Conservation (phyloP, 2,797 vertebrate species). For the Lepilemur ruficaudatus region DNA sequence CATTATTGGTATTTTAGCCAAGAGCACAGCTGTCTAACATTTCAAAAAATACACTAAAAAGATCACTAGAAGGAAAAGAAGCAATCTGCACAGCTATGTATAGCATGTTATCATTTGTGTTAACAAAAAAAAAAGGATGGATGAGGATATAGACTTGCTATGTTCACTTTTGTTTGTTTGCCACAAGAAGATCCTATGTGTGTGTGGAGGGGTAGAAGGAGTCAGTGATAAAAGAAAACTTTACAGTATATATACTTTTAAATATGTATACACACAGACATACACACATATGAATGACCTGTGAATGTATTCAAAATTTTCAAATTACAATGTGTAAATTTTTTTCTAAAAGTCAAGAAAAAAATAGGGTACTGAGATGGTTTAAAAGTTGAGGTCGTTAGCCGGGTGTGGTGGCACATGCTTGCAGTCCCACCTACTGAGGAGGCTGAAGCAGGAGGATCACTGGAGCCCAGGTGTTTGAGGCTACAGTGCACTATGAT, state of each 20-base stretch:
- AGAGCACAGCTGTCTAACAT: not conserved
- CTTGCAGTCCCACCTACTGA: not conserved
- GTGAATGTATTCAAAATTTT: not conserved
- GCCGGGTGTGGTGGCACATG: not conserved
- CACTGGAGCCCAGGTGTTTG: not conserved
- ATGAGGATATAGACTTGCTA: not conserved
- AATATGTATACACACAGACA: not conserved
- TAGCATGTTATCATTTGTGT: not conserved
- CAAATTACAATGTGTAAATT: not conserved
- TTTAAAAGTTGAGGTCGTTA: not conserved
- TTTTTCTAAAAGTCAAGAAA: not conserved
- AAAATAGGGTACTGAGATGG: not conserved
- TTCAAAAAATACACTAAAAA: not conserved
- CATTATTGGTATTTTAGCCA: conserved; percentile 22
- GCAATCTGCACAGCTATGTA: not conserved
- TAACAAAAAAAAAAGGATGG: not conserved
- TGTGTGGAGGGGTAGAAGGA: not conserved
- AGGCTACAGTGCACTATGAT: not conserved
- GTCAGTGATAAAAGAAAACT: conserved; percentile 1
- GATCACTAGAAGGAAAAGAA: not conserved
- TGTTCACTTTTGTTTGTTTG: not conserved
- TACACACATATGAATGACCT: not conserved
- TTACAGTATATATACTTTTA: not conserved
- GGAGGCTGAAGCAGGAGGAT: not conserved
- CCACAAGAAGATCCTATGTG: not conserved